These are phyloP conservation scores for Linnaemya tessellans DNA, from an alignment of 2,888 invertebrate species.

Conservation along the genomic window DNA sequence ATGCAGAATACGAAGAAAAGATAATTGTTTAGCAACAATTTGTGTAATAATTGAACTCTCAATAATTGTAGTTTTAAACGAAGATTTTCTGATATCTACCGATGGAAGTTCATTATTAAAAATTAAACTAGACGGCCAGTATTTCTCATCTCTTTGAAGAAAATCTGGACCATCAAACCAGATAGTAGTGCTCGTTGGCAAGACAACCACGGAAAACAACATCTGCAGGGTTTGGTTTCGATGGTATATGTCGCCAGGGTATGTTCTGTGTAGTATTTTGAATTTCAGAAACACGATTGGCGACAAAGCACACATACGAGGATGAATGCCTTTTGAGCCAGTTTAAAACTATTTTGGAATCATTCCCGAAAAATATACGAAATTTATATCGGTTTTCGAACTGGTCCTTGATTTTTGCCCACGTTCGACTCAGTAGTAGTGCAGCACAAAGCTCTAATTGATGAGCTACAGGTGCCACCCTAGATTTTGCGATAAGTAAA, in stretches of 20 bases:
- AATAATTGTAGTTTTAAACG: not conserved
- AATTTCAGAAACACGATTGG: constrained; percentile 30
- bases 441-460: not conserved
- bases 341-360: not conserved
- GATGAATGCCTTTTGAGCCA: constrained; percentile 8
- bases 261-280: not conserved
- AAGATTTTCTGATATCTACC: not conserved
- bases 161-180: too few relatives aligned
- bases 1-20: too few relatives aligned
- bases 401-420: too few relatives aligned
- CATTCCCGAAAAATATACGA: too few relatives aligned
- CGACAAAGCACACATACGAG: not conserved
- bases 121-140: too few relatives aligned
- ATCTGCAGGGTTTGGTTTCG: constrained; percentile 31
- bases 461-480: not conserved
- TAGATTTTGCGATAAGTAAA: not conserved
- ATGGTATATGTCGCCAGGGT: constrained; percentile 8
- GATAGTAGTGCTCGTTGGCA: too few relatives aligned
- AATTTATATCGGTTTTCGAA: too few relatives aligned
- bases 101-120: too few relatives aligned
- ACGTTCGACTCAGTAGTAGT: too few relatives aligned
- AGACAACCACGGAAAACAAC: too few relatives aligned
- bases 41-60: not conserved
- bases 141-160: too few relatives aligned
- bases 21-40: not conserved